Base-by-base conservation (phyloP, 2,797 vertebrate species). In the Anguilla marmorata region DNA sequence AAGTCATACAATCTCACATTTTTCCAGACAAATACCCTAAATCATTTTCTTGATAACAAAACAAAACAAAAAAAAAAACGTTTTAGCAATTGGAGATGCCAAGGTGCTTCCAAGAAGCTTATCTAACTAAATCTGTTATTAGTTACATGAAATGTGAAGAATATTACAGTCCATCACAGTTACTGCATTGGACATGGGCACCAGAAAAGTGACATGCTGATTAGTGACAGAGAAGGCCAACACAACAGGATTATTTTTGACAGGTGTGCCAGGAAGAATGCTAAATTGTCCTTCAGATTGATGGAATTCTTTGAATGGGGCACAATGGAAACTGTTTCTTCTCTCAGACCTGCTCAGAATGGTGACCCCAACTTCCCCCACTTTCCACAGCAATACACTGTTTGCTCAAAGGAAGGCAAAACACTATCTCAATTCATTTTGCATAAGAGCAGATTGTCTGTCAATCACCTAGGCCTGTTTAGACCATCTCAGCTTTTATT, bases 381-480 rank as follows among this genome's bases (percentile, higher is more conserved):
- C 33, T 16, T 19, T 79, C 74, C 37, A 41, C 74, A 79, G 74
- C 37, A 79, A 79, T 79, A 45, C 41, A 79, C 74, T 33, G 37
- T 19, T 45, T 37, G 21, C 74, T 79, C 14, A 41, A 5, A 76
- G 12, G 8, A 72, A 30, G 27, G 69, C n/a, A 33, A 30, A 72
- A 72, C 69, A 72, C n/a, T 72, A 33, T 72, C 27, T 79, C 12
- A 41, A 45, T 21, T 79, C 74, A 79, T 41, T 41, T 79, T 45
- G 3, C 12, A 21, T 79, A 45, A 37, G 45, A 21, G 4, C 74
- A 41, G 74, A 45, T 45, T 45, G 41, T 21, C 74, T 79, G 37
- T 79, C 74, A 79, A 79, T 79, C 74, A 79, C 74, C 74, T 45
- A 45, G 41, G 41, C 41, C 41, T n/a, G 27, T 79, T 41, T 45